Percentiles rank a stretch among this genome's conserved stretches.
phyloP scores from a whole-genome alignment of 92 coral and sea anemone genomes.

The Galaxea fascicularis region DNA sequence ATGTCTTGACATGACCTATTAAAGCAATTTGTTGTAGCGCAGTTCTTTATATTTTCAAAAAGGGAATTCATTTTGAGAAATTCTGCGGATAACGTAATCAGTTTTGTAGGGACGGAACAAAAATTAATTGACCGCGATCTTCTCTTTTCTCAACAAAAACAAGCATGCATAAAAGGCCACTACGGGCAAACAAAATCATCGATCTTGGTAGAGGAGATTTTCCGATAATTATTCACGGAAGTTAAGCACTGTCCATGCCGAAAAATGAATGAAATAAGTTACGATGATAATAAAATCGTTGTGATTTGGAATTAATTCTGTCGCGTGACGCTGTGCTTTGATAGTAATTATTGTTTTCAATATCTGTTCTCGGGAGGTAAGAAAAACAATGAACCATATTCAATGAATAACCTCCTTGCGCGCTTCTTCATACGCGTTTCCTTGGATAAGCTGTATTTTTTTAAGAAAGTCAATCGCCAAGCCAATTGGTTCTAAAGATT shows the following conservation, averaged over 20 bases:
- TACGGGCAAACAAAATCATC: not conserved
- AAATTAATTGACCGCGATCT: constrained; percentile 31
- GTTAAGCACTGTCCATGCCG: not conserved
- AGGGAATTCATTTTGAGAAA: constrained; percentile 24
- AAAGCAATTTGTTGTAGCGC: constrained; percentile 14
- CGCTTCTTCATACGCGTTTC: not conserved
- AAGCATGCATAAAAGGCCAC: constrained; percentile 1
- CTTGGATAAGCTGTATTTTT: not conserved
- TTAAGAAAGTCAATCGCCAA: not conserved
- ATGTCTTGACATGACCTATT: constrained; percentile 3
- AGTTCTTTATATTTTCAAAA: constrained; percentile 17
- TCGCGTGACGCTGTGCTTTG: constrained; percentile 5
- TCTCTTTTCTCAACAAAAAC: constrained; percentile 6
- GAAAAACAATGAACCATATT: not conserved
- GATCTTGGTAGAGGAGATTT: constrained; percentile 13
- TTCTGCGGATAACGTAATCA: constrained; percentile 19
- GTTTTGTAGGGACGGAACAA: constrained; percentile 35
- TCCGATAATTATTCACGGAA: not conserved
- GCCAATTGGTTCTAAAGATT: not conserved
- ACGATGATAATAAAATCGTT: not conserved
- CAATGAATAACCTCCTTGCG: not conserved
- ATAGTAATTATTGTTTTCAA: constrained; percentile 15
- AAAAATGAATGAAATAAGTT: not conserved
- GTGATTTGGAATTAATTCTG: not conserved
- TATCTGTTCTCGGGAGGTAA: constrained; percentile 12